Base-by-base conservation (phyloP, 2,113 vertebrate genomes). In the Pachyramphus minor region DNA sequence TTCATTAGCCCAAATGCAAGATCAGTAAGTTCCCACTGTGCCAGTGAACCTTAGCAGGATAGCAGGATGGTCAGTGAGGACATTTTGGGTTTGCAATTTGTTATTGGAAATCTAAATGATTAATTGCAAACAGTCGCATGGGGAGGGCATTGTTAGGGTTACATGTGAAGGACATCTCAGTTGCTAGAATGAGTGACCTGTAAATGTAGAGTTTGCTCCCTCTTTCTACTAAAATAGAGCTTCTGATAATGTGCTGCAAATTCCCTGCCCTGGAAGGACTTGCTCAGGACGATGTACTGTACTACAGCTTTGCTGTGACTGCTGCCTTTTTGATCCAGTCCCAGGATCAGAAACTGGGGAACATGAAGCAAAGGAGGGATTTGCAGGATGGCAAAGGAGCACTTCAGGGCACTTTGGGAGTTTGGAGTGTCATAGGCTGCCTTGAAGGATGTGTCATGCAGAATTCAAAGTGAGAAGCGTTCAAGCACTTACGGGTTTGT, bases 391-490 rank as follows among this genome's bases (percentile, higher is more conserved):
- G 18, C 30, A 82, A 56, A 50, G 60, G 23, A 82, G 24, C 42
- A 7, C 67, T 82, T 84, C 1, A 2, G 8, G 23, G 24, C 42
- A 7, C 67, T 82, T 84, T 1, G 2, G 8, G 23, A 55, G 25
- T 75, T 79, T 25, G 13, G 52, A 14, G 5, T 50, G 33, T 55
- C 23, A 18, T 14, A 78, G 45, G 28, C 62, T 85, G 60, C 30
- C 25, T 75, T 68, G 52, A 75, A 79, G 52, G 20, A 30, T 41
- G 9, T 81, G 28, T 84, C 1, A 8, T n/a, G 14, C 11, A 67
- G 64, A 50, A 87, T 71, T 84, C 47, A 49, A 89, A 78, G 44
- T 67, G 69, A 56, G 56, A 89, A 87, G 45, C 39, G 8, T 94
- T 93, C 69, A 63, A 19, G 30, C 42, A 22, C 56, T 82, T 84